Conservation (phyloP, 2,888 invertebrate species). For the Drosophila kambysellisi region DNA sequence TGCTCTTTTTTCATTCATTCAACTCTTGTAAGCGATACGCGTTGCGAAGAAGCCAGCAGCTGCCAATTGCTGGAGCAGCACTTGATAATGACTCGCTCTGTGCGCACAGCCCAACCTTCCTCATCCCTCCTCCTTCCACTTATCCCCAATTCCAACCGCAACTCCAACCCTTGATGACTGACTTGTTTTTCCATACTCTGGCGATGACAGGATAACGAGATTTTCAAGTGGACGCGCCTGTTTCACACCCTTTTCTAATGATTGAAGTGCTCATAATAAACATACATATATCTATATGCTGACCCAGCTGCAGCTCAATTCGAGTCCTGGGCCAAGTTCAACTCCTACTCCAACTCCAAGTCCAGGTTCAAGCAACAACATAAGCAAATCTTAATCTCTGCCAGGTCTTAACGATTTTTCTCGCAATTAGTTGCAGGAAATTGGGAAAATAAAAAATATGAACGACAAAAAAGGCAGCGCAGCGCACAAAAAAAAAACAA, state of each 20-base stretch:
- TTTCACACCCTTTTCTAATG: conserved; percentile 64
- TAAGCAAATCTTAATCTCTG: conserved; percentile 37
- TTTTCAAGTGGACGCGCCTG: conserved; percentile 79
- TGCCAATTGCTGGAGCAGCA: conserved; percentile 64
- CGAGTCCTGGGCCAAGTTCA: neutral
- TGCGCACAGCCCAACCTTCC: neutral
- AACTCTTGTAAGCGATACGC: conserved; percentile 69
- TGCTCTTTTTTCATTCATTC: conserved; percentile 61
- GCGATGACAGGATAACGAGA: conserved; percentile 83
- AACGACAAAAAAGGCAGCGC: conserved; percentile 50
- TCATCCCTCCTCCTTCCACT: neutral
- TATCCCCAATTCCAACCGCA: neutral
- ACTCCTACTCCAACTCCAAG: neutral
- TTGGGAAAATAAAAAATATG: conserved; percentile 30
- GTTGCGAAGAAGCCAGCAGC: conserved; percentile 67
- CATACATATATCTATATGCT: neutral
- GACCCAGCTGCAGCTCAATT: conserved; percentile 16
- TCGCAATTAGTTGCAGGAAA: conserved; percentile 77
- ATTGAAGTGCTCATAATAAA: conserved; percentile 11
- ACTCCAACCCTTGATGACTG: conserved; percentile 56
- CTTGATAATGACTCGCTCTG: conserved; percentile 44
- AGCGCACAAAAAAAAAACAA: conserved; percentile 28
- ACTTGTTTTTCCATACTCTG: conserved; percentile 56
- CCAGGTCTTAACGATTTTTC: conserved; percentile 69
- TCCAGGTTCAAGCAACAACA: neutral